phyloP scores from a whole-genome alignment of 92 coral and sea anemone species.

The Epizoanthus stellaris region DNA sequence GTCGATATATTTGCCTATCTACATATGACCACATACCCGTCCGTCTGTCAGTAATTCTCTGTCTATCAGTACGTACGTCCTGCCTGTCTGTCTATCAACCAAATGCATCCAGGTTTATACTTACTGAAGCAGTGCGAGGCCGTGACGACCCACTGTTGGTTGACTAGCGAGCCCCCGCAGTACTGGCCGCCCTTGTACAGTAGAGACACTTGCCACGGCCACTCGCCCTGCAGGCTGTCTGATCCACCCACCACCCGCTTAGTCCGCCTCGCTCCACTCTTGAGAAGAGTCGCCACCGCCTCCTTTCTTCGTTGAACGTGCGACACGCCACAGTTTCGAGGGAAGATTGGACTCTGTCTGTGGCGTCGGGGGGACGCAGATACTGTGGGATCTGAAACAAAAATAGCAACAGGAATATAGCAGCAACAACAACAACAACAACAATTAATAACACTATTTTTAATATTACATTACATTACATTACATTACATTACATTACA shows the following conservation, averaged over 20 bases:
- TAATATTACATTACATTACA: no score
- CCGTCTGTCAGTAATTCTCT: no score
- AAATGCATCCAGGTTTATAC: conserved; percentile 28
- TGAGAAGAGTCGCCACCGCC: background rate
- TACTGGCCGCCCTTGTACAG: conserved; percentile 75
- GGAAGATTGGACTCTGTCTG: conserved; percentile 41
- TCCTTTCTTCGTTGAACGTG: background rate
- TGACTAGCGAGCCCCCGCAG: conserved; percentile 94
- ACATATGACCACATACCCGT: no score
- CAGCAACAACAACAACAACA: no score
- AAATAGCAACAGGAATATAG: no score
- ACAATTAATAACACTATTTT: no score
- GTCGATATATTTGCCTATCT: no score
- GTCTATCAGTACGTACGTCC: no score
- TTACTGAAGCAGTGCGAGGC: conserved; percentile 92
- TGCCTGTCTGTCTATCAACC: no score
- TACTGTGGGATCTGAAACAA: background rate
- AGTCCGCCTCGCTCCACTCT: conserved; percentile 40
- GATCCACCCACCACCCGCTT: conserved; percentile 84
- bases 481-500: no score
- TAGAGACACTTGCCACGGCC: conserved; percentile 96
- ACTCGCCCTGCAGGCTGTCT: conserved; percentile 81
- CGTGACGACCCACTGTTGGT: conserved; percentile 77
- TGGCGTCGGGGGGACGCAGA: background rate
- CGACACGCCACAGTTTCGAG: conserved; percentile 61